Percentiles rank a stretch among this genome's conserved stretches.
Evolutionary conservation across 92 coral and sea anemone genomes (phyloP).

Genomic region (Porites rus): DNA sequence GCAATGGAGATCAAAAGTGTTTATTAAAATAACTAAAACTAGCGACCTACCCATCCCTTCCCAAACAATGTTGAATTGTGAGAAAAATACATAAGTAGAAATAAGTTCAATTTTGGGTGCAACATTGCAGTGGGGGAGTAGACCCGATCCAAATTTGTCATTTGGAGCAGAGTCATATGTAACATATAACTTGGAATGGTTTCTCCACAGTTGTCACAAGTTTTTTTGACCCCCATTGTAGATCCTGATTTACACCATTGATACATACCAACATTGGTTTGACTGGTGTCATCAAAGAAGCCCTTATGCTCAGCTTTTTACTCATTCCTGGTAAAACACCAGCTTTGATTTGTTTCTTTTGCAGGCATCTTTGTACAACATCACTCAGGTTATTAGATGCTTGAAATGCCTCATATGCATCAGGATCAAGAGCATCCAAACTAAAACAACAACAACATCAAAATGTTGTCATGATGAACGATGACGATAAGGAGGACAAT

Average conservation of each 20-base stretch:
- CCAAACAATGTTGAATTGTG: no score
- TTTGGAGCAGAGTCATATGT: no score
- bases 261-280: constrained; percentile 94
- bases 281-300: constrained; percentile 96
- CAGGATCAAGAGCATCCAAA: constrained; percentile 93
- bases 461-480: neutral
- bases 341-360: constrained; percentile 49
- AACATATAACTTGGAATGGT: no score
- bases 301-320: constrained; percentile 88
- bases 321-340: constrained; percentile 78
- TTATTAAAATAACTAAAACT: no score
- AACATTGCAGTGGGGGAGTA: no score
- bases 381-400: constrained; percentile 91
- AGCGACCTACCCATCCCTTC: no score
- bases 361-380: constrained; percentile 87
- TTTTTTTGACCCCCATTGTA: neutral
- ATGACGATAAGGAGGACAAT: no score
- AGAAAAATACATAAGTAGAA: no score
- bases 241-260: neutral
- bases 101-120: no score
- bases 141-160: no score
- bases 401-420: constrained; percentile 97
- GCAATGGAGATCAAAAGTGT: no score
- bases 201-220: neutral
- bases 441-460: constrained; percentile 38